phyloP scores from a whole-genome alignment of 2,113 vertebrate species.

The Asarcornis scutulata region DNA sequence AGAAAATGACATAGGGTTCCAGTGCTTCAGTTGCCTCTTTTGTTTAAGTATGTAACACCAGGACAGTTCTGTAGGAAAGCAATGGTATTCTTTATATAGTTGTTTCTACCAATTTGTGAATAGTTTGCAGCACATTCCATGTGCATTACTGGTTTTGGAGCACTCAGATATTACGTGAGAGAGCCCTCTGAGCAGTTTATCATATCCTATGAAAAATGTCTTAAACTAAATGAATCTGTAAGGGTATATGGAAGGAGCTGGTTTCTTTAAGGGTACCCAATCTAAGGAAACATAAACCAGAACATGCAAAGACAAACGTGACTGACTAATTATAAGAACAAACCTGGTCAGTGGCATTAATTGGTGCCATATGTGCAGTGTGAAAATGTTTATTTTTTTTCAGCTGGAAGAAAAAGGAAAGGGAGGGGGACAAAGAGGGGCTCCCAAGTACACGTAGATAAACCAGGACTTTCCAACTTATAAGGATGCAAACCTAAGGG shows the following conservation, averaged over 20 bases:
- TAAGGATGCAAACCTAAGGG: not conserved
- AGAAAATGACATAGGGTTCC: not conserved
- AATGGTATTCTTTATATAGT: not conserved
- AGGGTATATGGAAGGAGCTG: not conserved
- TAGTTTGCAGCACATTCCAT: not conserved
- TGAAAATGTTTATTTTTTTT: not conserved
- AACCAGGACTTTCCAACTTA: not conserved
- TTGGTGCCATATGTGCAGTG: not conserved
- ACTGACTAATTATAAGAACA: not conserved
- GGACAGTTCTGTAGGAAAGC: not conserved
- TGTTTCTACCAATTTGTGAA: not conserved
- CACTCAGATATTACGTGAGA: not conserved
- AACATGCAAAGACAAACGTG: not conserved
- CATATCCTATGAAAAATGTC: not conserved
- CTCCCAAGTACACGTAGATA: not conserved
- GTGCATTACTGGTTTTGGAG: not conserved
- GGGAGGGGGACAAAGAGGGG: not conserved
- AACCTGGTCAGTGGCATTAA: not conserved
- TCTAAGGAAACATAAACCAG: not conserved
- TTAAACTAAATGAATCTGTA: not conserved
- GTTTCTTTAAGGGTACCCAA: not conserved
- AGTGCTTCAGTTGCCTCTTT: not conserved
- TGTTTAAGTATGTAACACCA: not conserved
- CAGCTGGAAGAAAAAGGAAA: not conserved
- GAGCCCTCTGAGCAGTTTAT: not conserved